phyloP scores from a whole-genome alignment of 2,888 invertebrate species.

The Lottia gigantea region DNA sequence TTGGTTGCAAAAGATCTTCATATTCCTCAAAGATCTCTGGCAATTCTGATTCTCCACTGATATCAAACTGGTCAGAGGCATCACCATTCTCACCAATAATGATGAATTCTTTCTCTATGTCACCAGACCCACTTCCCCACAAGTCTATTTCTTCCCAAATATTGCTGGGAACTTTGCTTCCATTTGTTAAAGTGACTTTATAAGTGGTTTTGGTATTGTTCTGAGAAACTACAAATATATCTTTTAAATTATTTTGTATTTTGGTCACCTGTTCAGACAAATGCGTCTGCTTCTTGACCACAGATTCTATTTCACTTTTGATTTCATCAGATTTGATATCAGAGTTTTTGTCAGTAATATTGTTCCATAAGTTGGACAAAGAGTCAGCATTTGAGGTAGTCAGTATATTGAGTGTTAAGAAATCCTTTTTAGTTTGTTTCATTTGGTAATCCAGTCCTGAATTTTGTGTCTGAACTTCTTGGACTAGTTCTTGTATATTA shows the following conservation, averaged over 20 bases:
- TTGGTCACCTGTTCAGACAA: background rate
- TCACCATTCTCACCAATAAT: background rate
- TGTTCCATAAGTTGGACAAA: background rate
- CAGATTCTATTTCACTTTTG: background rate
- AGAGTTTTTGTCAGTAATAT: background rate
- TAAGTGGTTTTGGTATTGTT: background rate
- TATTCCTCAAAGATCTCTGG: background rate
- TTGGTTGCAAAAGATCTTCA: background rate
- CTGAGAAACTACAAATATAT: background rate
- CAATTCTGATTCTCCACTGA: background rate
- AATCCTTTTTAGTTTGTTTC: constrained; percentile 5
- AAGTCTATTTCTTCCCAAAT: background rate
- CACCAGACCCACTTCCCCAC: background rate
- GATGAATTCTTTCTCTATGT: background rate
- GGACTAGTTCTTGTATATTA: constrained; percentile 34
- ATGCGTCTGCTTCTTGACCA: background rate
- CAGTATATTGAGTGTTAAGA: background rate
- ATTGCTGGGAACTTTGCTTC: background rate
- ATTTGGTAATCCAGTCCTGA: constrained; percentile 25
- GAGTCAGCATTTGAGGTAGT: background rate
- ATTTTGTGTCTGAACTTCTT: constrained; percentile 34
- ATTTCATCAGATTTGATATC: background rate
- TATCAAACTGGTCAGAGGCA: background rate
- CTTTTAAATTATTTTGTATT: background rate
- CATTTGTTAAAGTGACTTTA: background rate